These are phyloP conservation scores for Lucifuga dentata DNA, from an alignment of 2,113 vertebrate species.

Conservation along the genomic window DNA sequence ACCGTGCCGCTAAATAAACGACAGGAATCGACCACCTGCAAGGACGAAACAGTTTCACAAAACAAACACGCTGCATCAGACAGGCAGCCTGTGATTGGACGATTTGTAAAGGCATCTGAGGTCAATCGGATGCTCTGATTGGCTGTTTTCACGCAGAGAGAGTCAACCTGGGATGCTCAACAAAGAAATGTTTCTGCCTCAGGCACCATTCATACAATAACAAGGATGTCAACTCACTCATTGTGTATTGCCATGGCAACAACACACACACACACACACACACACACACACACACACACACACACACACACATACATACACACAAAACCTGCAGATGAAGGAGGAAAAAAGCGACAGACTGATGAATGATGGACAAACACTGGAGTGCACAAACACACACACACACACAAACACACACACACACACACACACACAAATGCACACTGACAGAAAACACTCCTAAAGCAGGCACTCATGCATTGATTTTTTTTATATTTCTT, in stretches of 20 bases:
- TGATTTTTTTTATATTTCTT: too few relatives aligned
- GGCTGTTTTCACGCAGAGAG: slow-evolving; percentile 43
- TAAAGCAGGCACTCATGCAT: too few relatives aligned
- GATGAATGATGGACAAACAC: background rate
- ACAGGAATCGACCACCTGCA: background rate
- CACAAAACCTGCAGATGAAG: too few relatives aligned
- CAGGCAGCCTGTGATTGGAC: too few relatives aligned
- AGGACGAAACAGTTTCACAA: too few relatives aligned
- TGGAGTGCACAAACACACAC: background rate
- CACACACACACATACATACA: too few relatives aligned
- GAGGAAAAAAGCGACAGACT: background rate
- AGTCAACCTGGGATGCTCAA: background rate
- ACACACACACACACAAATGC: background rate
- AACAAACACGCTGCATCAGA: too few relatives aligned
- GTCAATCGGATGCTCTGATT: slow-evolving; percentile 38
- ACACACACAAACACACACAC: background rate
- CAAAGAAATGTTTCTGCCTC: slow-evolving; percentile 30
- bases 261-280: background rate
- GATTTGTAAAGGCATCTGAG: too few relatives aligned
- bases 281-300: background rate
- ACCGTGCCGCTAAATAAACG: background rate
- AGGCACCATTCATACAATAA: slow-evolving; percentile 29
- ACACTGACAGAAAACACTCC: background rate
- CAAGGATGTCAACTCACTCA: slow-evolving; percentile 34
- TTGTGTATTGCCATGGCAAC: background rate